Evolutionary conservation across 37 sponge, comb jelly and placozoan species (phyloP).

Genomic region (Cladorhizidae sp.): DNA sequence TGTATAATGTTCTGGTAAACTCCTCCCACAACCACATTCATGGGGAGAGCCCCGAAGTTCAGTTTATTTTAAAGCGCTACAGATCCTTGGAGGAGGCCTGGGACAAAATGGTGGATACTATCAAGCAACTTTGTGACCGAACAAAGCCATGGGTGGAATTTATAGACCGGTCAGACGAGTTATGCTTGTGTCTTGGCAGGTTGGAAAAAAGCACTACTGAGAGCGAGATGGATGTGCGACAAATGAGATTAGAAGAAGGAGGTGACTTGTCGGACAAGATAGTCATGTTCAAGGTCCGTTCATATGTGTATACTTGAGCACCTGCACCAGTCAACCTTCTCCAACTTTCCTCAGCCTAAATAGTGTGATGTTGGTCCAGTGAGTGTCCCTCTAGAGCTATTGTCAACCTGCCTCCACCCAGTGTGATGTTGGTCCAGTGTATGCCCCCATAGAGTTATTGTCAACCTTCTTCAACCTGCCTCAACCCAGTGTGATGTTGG

Average conservation of each 20-base stretch:
- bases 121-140: background rate
- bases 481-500: too few species aligned
- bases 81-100: background rate
- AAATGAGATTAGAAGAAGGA: background rate
- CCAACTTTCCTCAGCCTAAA: too few species aligned
- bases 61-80: background rate
- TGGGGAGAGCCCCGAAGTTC: constrained; percentile 21
- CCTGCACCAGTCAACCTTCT: too few species aligned
- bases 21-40: background rate
- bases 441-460: too few species aligned
- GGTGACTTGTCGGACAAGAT: constrained; percentile 20
- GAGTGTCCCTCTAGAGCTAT: too few species aligned
- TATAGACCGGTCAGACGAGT: constrained; percentile 26
- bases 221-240: background rate
- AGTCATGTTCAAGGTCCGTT: constrained; percentile 7
- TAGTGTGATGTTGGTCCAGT: too few species aligned
- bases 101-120: background rate
- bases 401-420: too few species aligned
- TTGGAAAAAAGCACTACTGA: background rate
- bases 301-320: too few species aligned
- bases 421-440: too few species aligned
- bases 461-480: too few species aligned
- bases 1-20: background rate
- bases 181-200: constrained; percentile 11
- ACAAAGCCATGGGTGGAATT: constrained; percentile 38